Conservation (phyloP, 2,888 invertebrate genomes). For the Zhengitettix transpicula region DNA sequence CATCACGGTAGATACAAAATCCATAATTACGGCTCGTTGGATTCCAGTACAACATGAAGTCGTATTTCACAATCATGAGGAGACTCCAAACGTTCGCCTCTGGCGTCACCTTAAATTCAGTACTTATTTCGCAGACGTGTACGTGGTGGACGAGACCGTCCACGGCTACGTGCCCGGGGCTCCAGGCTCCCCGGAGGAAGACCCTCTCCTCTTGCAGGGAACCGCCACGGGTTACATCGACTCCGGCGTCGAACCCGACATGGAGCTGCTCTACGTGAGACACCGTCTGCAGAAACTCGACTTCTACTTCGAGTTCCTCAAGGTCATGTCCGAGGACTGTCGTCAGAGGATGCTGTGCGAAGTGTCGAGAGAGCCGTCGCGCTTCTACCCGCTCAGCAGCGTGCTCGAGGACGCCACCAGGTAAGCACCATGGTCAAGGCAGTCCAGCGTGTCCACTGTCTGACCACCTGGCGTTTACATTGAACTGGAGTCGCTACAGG, state of each 20-base stretch:
- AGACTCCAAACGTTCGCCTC: no score
- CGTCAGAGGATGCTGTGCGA: conserved; percentile 20
- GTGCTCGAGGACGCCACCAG: conserved; percentile 19
- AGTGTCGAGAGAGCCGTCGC: conserved; percentile 17
- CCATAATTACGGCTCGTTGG: no score
- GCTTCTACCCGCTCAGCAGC: conserved; percentile 18
- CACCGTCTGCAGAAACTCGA: conserved; percentile 13
- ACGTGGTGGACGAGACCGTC: background rate
- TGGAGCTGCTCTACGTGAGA: conserved; percentile 1
- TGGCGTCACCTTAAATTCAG: no score
- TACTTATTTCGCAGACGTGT: background rate
- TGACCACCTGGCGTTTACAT: no score
- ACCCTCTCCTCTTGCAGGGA: background rate
- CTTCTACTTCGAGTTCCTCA: conserved; percentile 18
- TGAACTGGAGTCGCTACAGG: no score
- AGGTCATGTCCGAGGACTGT: conserved; percentile 19
- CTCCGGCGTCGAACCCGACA: background rate
- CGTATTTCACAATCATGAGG: no score
- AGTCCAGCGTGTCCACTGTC: no score
- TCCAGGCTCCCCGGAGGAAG: background rate
- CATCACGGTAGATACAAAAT: no score
- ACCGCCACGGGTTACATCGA: background rate
- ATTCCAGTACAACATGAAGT: no score
- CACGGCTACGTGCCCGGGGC: background rate
- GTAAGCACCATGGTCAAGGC: conserved; percentile 9